Conservation (phyloP, 2,113 vertebrate species). For the Podarcis muralis region DNA sequence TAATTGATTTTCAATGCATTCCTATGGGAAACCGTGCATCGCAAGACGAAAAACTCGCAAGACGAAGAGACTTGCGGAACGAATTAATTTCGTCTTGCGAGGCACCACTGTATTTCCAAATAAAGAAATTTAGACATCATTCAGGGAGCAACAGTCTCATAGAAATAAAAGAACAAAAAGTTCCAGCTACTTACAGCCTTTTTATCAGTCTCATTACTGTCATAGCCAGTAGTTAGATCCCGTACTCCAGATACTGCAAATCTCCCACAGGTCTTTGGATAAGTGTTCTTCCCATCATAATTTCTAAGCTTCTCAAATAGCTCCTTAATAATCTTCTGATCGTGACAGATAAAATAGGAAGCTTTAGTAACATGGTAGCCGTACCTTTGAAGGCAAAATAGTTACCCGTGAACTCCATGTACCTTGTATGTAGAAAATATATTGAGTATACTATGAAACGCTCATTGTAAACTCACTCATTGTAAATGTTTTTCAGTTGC, state of each 20-base stretch:
- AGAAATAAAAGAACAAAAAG: not conserved
- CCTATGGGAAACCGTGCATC: too few relatives aligned
- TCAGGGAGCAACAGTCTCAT: not conserved
- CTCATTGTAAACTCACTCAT: conserved; percentile 82
- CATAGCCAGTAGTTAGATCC: conserved; percentile 94
- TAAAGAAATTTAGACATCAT: not conserved
- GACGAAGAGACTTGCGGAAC: too few relatives aligned
- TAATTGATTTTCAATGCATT: too few relatives aligned
- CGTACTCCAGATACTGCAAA: conserved; percentile 86
- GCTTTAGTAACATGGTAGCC: conserved; percentile 94
- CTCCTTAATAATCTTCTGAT: conserved; percentile 83
- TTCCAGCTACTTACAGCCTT: conserved; percentile 85
- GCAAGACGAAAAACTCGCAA: too few relatives aligned
- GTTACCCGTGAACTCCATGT: not conserved
- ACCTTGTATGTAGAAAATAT: not conserved
- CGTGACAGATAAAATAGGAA: conserved; percentile 95
- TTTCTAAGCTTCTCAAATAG: conserved; percentile 91
- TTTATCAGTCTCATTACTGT: conserved; percentile 86
- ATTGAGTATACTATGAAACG: not conserved
- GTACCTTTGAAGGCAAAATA: conserved; percentile 78
- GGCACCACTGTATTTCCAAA: too few relatives aligned
- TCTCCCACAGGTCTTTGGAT: conserved; percentile 86
- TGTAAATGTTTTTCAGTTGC: conserved; percentile 87
- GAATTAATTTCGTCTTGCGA: too few relatives aligned
- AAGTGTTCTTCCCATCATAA: conserved; percentile 81